Evolutionary conservation across 2,888 invertebrate genomes (phyloP).

Genomic region (Phlogophora meticulosa): DNA sequence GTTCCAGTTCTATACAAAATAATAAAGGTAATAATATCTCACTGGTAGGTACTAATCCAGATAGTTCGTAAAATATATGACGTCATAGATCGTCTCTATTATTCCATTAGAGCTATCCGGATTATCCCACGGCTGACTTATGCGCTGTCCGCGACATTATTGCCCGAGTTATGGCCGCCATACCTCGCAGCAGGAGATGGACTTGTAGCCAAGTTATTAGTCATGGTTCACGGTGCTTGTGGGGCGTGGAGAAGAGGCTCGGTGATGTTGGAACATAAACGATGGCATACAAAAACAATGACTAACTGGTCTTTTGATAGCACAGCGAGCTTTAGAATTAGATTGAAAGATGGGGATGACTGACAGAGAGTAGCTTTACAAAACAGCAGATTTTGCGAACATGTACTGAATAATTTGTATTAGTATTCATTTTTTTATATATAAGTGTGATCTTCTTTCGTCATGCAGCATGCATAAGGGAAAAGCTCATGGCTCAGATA

Average conservation of each 20-base stretch:
- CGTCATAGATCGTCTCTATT: conserved; percentile 72
- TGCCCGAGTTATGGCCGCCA: conserved; percentile 62
- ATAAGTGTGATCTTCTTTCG: no score
- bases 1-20: conserved; percentile 14
- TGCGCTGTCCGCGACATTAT: conserved; percentile 67
- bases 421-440: no score
- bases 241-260: not conserved
- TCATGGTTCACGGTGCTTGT: conserved; percentile 13
- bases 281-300: no score
- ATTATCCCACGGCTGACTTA: conserved; percentile 72
- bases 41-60: conserved; percentile 48
- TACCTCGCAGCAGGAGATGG: conserved; percentile 45
- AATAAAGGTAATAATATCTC: conserved; percentile 44
- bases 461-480: no score
- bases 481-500: no score
- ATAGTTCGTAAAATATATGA: conserved; percentile 66
- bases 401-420: no score
- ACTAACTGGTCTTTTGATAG: no score
- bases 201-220: conserved; percentile 48
- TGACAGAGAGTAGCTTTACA: no score
- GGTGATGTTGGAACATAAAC: no score
- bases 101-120: conserved; percentile 73
- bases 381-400: no score
- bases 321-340: no score
- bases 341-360: no score